Percentiles rank a stretch among this genome's conserved stretches.
Evolutionary conservation across 2,113 vertebrate species (phyloP).

Genomic region (Toxotes chatareus): DNA sequence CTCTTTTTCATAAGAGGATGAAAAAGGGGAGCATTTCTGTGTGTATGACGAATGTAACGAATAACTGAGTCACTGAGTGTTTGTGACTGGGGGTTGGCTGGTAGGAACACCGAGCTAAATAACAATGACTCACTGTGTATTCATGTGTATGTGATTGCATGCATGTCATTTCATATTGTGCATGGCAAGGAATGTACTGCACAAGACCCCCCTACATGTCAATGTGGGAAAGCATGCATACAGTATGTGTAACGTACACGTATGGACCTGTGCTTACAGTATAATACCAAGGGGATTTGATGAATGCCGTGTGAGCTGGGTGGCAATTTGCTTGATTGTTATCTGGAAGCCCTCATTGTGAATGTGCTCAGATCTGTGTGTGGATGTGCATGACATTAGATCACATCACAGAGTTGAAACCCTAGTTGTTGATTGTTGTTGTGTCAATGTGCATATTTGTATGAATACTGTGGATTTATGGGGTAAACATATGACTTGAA

Average conservation of each 20-base stretch:
- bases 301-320: background rate
- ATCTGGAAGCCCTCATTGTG: slow-evolving; percentile 2
- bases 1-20: background rate
- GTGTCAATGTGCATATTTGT: background rate
- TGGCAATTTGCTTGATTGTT: slow-evolving; percentile 10
- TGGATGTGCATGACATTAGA: slow-evolving; percentile 34
- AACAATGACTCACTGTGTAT: slow-evolving; percentile 42
- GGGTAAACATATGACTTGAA: background rate
- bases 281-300: background rate
- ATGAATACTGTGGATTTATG: background rate
- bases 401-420: slow-evolving; percentile 22
- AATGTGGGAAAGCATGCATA: slow-evolving; percentile 34
- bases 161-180: slow-evolving; percentile 37
- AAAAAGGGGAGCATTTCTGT: background rate
- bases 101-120: slow-evolving; percentile 21
- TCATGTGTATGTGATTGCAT: slow-evolving; percentile 26
- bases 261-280: background rate
- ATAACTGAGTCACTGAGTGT: slow-evolving; percentile 26
- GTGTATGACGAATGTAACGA: background rate
- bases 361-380: slow-evolving; percentile 6
- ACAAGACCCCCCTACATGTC: slow-evolving; percentile 1
- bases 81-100: background rate
- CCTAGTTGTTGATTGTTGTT: background rate
- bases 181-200: background rate
- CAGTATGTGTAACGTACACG: background rate